A percentile compares a stretch with the other conserved stretches of the same genome.
phyloP scores from a whole-genome alignment of 2,888 invertebrate genomes.

The Pollenia amentaria region DNA sequence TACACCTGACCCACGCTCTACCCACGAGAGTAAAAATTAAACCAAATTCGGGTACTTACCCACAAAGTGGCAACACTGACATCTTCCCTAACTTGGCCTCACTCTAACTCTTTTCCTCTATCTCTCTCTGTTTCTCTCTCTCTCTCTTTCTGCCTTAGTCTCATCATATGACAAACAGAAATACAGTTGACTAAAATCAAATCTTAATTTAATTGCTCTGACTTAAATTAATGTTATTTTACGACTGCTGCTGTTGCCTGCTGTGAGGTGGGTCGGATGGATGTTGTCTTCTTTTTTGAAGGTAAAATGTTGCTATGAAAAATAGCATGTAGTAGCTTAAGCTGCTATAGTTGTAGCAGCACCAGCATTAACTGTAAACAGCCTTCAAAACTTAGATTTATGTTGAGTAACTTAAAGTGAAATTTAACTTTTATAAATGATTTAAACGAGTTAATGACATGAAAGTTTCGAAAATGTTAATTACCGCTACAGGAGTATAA shows the following conservation, averaged over 20 bases:
- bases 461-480: slow-evolving; percentile 21
- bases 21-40: no score
- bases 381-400: neutral
- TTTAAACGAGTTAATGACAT: slow-evolving; percentile 24
- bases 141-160: neutral
- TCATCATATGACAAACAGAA: neutral
- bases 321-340: neutral
- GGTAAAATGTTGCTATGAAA: neutral
- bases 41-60: no score
- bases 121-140: neutral
- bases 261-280: no score
- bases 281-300: neutral
- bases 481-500: neutral
- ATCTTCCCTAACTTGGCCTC: no score
- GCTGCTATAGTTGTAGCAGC: neutral
- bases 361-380: neutral
- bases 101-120: neutral
- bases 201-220: slow-evolving; percentile 46
- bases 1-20: no score
- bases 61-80: no score
- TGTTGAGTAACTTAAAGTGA: slow-evolving; percentile 39
- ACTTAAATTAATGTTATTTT: slow-evolving; percentile 37
- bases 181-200: slow-evolving; percentile 11
- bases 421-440: slow-evolving; percentile 47
- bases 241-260: neutral